A percentile compares a stretch with the other conserved stretches of the same genome.
Conservation (phyloP, 2,888 invertebrate species). For the Gisinianus flammeolus region DNA sequence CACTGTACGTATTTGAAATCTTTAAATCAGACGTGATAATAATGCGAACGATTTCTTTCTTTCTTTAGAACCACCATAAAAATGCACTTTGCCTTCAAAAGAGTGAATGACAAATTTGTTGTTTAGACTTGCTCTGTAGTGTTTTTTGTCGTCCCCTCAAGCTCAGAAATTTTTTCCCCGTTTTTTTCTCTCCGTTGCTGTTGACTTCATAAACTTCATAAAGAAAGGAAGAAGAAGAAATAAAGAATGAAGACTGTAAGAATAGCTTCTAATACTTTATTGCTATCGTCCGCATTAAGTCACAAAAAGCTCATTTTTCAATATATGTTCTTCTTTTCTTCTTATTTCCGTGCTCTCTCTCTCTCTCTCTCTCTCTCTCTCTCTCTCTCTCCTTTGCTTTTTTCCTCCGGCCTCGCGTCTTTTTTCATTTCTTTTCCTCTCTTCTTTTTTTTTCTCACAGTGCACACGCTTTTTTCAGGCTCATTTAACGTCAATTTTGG, state of each 20-base stretch:
- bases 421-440: not conserved
- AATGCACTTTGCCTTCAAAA: no score
- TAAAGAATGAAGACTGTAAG: not conserved
- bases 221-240: not conserved
- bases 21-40: no score
- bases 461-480: constrained; percentile 8
- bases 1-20: no score
- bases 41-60: no score
- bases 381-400: not conserved
- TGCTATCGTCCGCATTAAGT: constrained; percentile 8
- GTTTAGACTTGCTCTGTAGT: not conserved
- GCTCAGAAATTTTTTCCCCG: no score
- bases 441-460: not conserved
- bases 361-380: not conserved
- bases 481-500: constrained; percentile 16
- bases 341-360: not conserved
- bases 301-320: constrained; percentile 26
- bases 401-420: not conserved
- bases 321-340: not conserved
- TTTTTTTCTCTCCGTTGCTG: no score
- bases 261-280: not conserved
- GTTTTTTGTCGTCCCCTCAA: constrained; percentile 2
- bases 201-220: no score
- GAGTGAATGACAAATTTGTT: constrained; percentile 6
- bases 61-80: no score